Evolutionary conservation across 2,888 invertebrate genomes (phyloP).

Genomic region (Cephus spinipes): DNA sequence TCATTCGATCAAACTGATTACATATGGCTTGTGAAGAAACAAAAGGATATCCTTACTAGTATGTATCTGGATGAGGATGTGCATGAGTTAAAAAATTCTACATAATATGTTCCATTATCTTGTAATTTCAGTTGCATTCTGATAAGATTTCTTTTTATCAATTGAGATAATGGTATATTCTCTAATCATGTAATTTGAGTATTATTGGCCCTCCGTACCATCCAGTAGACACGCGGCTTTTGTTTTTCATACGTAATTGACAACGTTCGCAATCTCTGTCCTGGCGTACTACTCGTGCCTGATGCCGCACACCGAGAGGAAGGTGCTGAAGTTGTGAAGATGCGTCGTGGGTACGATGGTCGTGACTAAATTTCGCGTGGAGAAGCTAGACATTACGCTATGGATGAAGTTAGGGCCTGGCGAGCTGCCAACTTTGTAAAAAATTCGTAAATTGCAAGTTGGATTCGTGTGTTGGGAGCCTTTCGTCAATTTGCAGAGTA

Average conservation of each 20-base stretch:
- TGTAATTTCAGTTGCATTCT: not conserved
- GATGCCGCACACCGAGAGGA: constrained; percentile 85
- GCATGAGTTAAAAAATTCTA: not conserved
- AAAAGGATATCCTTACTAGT: not conserved
- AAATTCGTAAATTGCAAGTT: constrained; percentile 81
- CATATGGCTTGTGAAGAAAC: not conserved
- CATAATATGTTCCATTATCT: not conserved
- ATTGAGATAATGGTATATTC: not conserved
- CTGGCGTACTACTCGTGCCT: constrained; percentile 72
- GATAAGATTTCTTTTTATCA: not conserved
- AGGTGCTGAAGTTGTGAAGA: constrained; percentile 84
- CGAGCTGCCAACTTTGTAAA: constrained; percentile 77
- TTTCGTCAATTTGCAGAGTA: constrained; percentile 70
- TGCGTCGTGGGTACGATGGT: constrained; percentile 84
- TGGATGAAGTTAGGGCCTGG: constrained; percentile 66
- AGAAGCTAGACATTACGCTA: constrained; percentile 58
- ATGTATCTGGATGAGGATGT: not conserved
- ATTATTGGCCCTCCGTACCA: constrained; percentile 8
- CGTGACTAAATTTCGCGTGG: constrained; percentile 71
- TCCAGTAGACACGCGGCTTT: not conserved
- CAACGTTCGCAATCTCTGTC: constrained; percentile 20
- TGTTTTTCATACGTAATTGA: constrained; percentile 41
- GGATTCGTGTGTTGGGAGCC: constrained; percentile 68
- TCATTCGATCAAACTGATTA: not conserved
- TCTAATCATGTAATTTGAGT: not conserved